A percentile compares a stretch with the other conserved stretches of the same genome.
These are phyloP conservation scores for Neomicropteryx cornuta DNA, from an alignment of 1,140 invertebrate species.

Conservation along the genomic window DNA sequence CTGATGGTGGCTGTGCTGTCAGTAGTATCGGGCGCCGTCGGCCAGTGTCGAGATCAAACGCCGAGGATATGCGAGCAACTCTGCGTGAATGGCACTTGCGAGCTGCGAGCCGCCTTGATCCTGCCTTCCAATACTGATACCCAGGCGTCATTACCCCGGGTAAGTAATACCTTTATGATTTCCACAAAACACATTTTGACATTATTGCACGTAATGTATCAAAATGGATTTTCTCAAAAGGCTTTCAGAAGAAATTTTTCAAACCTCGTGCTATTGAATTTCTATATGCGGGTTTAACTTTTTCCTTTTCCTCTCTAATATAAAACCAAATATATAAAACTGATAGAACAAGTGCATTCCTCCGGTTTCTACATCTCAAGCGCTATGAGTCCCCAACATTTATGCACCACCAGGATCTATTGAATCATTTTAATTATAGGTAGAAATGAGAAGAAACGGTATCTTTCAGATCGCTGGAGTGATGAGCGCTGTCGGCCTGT, in stretches of 20 bases:
- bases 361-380: too few relatives aligned
- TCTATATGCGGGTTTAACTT: not conserved
- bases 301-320: not conserved
- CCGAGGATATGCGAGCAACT: constrained; percentile 35
- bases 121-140: constrained; percentile 39
- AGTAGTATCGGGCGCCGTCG: too few relatives aligned
- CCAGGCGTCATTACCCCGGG: constrained; percentile 36
- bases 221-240: not conserved
- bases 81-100: constrained; percentile 33
- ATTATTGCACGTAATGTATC: not conserved
- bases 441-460: too few relatives aligned
- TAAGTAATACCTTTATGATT: constrained; percentile 18
- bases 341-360: too few relatives aligned
- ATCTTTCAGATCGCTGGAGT: too few relatives aligned
- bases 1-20: too few relatives aligned
- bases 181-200: not conserved
- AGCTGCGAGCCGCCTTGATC: constrained; percentile 42
- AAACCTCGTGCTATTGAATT: too few relatives aligned
- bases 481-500: too few relatives aligned
- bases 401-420: too few relatives aligned
- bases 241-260: not conserved
- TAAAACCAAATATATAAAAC: not conserved
- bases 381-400: too few relatives aligned
- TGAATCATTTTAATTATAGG: too few relatives aligned
- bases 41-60: too few relatives aligned